Evolutionary conservation across 2,888 invertebrate genomes (phyloP).

Genomic region (Rhagophthalmus giganteus): DNA sequence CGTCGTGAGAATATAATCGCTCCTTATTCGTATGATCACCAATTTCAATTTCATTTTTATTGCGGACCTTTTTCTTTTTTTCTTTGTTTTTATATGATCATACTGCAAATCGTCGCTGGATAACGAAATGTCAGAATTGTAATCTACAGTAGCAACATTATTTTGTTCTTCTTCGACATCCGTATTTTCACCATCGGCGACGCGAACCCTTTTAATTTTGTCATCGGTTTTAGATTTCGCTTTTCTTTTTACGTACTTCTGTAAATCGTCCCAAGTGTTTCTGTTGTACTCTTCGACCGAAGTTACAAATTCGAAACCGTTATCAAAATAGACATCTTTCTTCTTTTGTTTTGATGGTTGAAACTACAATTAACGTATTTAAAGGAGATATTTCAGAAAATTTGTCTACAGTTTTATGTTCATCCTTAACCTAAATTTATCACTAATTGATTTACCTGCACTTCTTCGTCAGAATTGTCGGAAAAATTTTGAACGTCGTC

Average conservation of each 20-base stretch:
- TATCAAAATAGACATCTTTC: conserved; percentile 74
- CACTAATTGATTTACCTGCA: conserved; percentile 59
- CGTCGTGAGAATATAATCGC: conserved; percentile 68
- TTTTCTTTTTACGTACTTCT: conserved; percentile 78
- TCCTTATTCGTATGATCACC: conserved; percentile 63
- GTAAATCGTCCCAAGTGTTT: conserved; percentile 79
- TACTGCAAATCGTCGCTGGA: conserved; percentile 79
- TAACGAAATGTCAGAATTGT: conserved; percentile 63
- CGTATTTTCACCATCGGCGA: conserved; percentile 52
- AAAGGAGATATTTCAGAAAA: too few species aligned
- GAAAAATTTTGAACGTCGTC: conserved; percentile 80
- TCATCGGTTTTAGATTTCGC: conserved; percentile 82
- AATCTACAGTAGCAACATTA: conserved; percentile 57
- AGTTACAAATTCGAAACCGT: conserved; percentile 79
- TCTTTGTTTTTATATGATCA: conserved; percentile 70
- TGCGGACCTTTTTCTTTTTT: conserved; percentile 60
- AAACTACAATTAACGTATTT: conserved; percentile 60
- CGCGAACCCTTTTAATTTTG: conserved; percentile 69
- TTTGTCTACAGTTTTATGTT: too few species aligned
- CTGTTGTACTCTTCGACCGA: conserved; percentile 78
- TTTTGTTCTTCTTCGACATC: conserved; percentile 53
- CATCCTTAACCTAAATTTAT: not conserved
- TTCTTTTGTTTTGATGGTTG: conserved; percentile 79
- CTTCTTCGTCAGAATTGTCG: conserved; percentile 78
- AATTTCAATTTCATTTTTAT: conserved; percentile 51